Percentiles rank a stretch among this genome's conserved stretches.
These are phyloP conservation scores for Macheiramphus alcinus DNA, from an alignment of 2,113 vertebrate species.

Conservation along the genomic window DNA sequence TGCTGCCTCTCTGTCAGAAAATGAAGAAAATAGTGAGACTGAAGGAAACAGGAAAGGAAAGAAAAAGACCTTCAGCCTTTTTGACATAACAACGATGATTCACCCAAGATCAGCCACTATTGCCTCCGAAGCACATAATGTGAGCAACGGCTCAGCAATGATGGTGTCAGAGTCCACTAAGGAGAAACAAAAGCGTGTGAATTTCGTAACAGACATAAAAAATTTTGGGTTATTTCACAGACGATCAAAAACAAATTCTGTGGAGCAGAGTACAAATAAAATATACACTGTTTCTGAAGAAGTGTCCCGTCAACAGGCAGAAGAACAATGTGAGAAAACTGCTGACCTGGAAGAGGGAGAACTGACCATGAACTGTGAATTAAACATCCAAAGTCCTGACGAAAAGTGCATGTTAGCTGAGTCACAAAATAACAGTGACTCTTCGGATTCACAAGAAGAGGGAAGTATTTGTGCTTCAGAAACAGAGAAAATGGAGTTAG, in stretches of 20 bases:
- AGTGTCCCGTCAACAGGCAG: constrained; percentile 68
- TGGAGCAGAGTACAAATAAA: constrained; percentile 70
- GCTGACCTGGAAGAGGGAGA: constrained; percentile 59
- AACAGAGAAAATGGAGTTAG: constrained; percentile 35
- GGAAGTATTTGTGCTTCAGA: constrained; percentile 39
- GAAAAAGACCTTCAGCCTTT: constrained; percentile 76
- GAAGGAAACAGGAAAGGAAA: constrained; percentile 67
- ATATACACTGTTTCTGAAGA: constrained; percentile 85
- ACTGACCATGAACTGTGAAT: constrained; percentile 58
- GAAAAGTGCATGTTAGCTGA: constrained; percentile 31
- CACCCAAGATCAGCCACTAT: constrained; percentile 72
- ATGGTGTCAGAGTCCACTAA: constrained; percentile 61
- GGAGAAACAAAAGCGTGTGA: constrained; percentile 74
- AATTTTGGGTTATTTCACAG: constrained; percentile 79
- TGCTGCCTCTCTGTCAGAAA: constrained; percentile 71
- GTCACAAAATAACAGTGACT: constrained; percentile 13
- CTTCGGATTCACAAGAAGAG: constrained; percentile 37
- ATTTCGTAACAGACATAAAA: constrained; percentile 75
- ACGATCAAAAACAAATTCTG: constrained; percentile 69
- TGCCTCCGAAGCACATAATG: constrained; percentile 56
- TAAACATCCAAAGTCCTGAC: constrained; percentile 49
- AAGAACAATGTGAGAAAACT: constrained; percentile 60
- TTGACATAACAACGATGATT: constrained; percentile 73
- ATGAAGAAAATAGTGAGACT: constrained; percentile 75
- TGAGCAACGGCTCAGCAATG: constrained; percentile 76